phyloP scores from a whole-genome alignment of 1,140 invertebrate genomes.

The Papilio xuthus region DNA sequence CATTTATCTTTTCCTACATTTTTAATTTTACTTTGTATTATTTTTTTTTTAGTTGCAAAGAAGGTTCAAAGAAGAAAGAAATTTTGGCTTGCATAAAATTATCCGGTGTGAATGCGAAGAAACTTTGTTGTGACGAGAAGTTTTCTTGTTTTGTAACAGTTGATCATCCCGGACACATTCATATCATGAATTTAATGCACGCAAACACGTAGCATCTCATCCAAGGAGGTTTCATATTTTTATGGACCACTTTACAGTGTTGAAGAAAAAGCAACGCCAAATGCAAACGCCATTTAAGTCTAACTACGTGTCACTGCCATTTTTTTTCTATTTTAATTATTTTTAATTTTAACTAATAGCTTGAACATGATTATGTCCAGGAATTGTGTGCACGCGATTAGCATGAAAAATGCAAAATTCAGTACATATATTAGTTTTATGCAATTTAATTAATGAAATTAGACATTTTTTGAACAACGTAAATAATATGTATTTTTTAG shows the following conservation, averaged over 20 bases:
- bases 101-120: slow-evolving; percentile 68
- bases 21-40: no score
- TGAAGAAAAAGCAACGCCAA: background rate
- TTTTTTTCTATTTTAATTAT: no score
- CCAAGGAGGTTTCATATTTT: background rate
- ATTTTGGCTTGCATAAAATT: slow-evolving; percentile 74
- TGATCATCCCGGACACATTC: slow-evolving; percentile 70
- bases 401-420: background rate
- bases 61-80: slow-evolving; percentile 71
- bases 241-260: background rate
- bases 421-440: background rate
- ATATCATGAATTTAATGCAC: slow-evolving; percentile 70
- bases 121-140: slow-evolving; percentile 65
- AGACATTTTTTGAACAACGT: background rate
- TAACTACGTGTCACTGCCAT: background rate
- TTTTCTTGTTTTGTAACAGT: slow-evolving; percentile 75
- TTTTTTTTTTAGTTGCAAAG: slow-evolving; percentile 63
- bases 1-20: background rate
- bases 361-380: background rate
- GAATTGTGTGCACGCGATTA: background rate
- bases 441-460: background rate
- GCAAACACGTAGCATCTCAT: slow-evolving; percentile 43
- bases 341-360: background rate
- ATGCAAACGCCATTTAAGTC: background rate
- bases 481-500: background rate